phyloP scores from a whole-genome alignment of 2,797 vertebrate genomes.

The Anableps anableps region DNA sequence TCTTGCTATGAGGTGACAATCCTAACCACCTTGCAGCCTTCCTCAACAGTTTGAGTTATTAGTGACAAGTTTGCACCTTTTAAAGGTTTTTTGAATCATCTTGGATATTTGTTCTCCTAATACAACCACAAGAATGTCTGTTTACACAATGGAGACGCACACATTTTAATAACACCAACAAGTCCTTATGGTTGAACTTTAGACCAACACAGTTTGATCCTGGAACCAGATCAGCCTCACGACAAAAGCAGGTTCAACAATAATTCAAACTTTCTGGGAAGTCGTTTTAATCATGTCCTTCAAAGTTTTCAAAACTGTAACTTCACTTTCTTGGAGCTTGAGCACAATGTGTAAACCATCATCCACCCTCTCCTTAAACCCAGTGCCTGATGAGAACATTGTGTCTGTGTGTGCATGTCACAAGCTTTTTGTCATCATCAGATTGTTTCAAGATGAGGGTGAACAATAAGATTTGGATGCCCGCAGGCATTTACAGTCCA shows the following conservation, averaged over 20 bases:
- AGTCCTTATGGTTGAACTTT: neutral
- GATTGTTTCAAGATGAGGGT: slow-evolving; percentile 63
- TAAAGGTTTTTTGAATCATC: neutral
- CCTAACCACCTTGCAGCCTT: neutral
- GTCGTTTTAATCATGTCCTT: neutral
- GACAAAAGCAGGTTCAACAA: neutral
- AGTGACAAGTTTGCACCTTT: neutral
- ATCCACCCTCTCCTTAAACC: slow-evolving; percentile 20
- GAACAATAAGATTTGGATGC: slow-evolving; percentile 67
- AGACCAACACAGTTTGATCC: neutral
- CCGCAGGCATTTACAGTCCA: slow-evolving; percentile 39
- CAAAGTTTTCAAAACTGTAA: slow-evolving; percentile 21
- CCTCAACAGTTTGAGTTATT: neutral
- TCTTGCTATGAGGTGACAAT: no score
- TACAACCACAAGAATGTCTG: neutral
- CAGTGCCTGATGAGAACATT: slow-evolving; percentile 48
- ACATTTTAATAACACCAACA: neutral
- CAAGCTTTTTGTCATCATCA: slow-evolving; percentile 64
- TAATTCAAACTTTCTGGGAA: slow-evolving; percentile 15
- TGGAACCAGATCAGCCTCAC: slow-evolving; percentile 8
- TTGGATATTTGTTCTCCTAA: neutral
- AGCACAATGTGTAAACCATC: slow-evolving; percentile 2
- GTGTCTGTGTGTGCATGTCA: slow-evolving; percentile 53
- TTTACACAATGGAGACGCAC: neutral
- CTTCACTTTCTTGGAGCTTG: neutral